Percentiles rank a stretch among this genome's conserved stretches.
Conservation (phyloP, 2,113 vertebrate genomes). For the Cavia aperea region DNA sequence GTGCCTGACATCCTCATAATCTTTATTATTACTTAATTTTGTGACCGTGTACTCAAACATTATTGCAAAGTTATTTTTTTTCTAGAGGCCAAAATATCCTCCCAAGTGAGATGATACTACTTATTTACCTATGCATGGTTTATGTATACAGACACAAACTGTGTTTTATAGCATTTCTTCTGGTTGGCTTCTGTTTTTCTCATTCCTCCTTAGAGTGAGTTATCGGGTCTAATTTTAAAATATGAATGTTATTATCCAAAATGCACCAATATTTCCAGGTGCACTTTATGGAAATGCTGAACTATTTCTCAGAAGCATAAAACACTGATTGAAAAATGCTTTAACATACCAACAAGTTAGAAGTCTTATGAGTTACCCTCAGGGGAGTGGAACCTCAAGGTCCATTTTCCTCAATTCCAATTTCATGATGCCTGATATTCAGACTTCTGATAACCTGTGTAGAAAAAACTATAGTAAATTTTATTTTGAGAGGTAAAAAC, state of each 20-base stretch:
- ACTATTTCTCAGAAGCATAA: constrained; percentile 64
- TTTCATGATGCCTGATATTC: neutral
- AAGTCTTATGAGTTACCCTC: constrained; percentile 46
- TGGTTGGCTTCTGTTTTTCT: constrained; percentile 63
- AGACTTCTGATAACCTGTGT: neutral
- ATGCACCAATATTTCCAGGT: constrained; percentile 63
- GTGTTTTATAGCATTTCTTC: constrained; percentile 43
- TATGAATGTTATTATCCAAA: constrained; percentile 65
- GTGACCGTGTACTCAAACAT: neutral
- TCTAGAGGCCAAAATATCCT: constrained; percentile 28
- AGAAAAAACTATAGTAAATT: constrained; percentile 28
- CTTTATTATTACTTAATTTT: constrained; percentile 19
- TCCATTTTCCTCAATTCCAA: neutral
- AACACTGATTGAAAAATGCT: constrained; percentile 63
- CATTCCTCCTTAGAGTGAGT: constrained; percentile 55
- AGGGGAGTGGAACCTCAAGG: neutral
- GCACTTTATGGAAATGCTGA: constrained; percentile 57
- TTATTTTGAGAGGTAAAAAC: constrained; percentile 32
- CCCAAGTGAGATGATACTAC: neutral
- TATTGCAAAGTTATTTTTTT: neutral
- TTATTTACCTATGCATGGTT: constrained; percentile 14
- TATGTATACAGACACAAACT: constrained; percentile 25
- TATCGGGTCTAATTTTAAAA: constrained; percentile 66
- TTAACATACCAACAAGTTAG: constrained; percentile 58
- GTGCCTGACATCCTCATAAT: neutral